Evolutionary conservation across 2,113 vertebrate species (phyloP), one percentile per base, ranked within the genome.

Genomic region (Ascaphus truei): DNA sequence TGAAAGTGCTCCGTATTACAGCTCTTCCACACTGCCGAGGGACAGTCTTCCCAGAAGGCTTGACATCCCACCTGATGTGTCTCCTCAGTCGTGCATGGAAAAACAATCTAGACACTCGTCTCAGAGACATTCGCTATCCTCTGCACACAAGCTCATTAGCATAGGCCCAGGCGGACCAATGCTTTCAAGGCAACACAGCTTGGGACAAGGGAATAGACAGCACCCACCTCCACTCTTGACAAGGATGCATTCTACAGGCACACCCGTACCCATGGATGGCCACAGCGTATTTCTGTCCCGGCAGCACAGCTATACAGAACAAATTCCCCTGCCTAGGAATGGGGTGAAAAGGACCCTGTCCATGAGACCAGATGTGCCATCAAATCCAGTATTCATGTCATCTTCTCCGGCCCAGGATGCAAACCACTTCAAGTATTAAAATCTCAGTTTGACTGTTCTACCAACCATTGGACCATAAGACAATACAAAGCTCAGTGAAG

Each of bases 11-110:
- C 87, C 88, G 0, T 92, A 93, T 73, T 93, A 90, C 55, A 90
- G 89, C 81, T 83, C 92, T 0, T 88, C 92, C 59, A 91, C 90
- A 0, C 78, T 93, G 11, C 90, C 92, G 1, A 80, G 91, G 43
- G 92, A 94, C 75, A 87, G 92, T 52, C 87, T 90, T 26, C 93
- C 92, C 0, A 83, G 92, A 13, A 82, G 93, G 73, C 90, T 95
- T 84, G 94, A 96, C 20, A 86, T 95, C 3, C 93, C 93, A 1
- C 93, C 93, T 0, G 93, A 93, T 36, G 84, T 86, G 1, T 83
- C 86, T 0, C 74, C 88, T 53, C 88, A 86, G 67, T 86, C 88
- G 43, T 89, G 88, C 12, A 72, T 89, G 61, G 90, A 91, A 61
- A 84, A 89, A 72, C 81, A 58, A 16, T 74, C 59, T 0, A 73